These are phyloP conservation scores for Melanotus villosus DNA, from an alignment of 2,888 invertebrate species.

Conservation along the genomic window DNA sequence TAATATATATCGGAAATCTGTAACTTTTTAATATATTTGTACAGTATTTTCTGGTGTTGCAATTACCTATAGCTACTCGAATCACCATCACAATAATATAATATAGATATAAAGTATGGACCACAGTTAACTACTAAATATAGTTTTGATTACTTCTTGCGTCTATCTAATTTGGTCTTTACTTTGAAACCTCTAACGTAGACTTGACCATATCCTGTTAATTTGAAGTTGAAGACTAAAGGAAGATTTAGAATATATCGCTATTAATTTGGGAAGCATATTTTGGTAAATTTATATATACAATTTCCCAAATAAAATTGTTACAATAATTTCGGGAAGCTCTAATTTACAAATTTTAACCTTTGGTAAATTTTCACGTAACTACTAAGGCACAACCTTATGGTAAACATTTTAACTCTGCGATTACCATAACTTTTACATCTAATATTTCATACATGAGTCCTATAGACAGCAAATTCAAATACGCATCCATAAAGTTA, in stretches of 20 bases:
- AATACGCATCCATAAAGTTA: slow-evolving; percentile 4
- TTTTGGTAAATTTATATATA: slow-evolving; percentile 54
- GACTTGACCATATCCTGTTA: slow-evolving; percentile 30
- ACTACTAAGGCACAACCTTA: slow-evolving; percentile 67
- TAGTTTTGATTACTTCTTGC: slow-evolving; percentile 57
- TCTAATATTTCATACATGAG: slow-evolving; percentile 17
- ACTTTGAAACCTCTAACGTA: slow-evolving; percentile 30
- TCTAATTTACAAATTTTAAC: slow-evolving; percentile 58
- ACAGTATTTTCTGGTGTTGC: slow-evolving; percentile 67
- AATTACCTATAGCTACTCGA: slow-evolving; percentile 56
- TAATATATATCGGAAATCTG: slow-evolving; percentile 61
- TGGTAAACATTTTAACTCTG: slow-evolving; percentile 47
- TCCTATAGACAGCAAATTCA: slow-evolving; percentile 12
- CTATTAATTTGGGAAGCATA: slow-evolving; percentile 59
- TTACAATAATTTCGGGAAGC: slow-evolving; percentile 59
- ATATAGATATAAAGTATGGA: slow-evolving; percentile 58
- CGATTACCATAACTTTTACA: slow-evolving; percentile 26
- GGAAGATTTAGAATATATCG: slow-evolving; percentile 67
- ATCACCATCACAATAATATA: slow-evolving; percentile 65
- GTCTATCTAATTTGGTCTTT: slow-evolving; percentile 43
- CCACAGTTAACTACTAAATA: slow-evolving; percentile 58
- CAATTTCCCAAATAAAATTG: slow-evolving; percentile 56
- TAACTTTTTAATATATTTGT: slow-evolving; percentile 59
- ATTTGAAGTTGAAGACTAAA: slow-evolving; percentile 61
- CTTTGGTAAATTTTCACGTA: slow-evolving; percentile 64